Percentiles rank a stretch among this genome's conserved stretches.
Evolutionary conservation across 1,140 invertebrate genomes (phyloP).

Genomic region (Drosophila hydei): DNA sequence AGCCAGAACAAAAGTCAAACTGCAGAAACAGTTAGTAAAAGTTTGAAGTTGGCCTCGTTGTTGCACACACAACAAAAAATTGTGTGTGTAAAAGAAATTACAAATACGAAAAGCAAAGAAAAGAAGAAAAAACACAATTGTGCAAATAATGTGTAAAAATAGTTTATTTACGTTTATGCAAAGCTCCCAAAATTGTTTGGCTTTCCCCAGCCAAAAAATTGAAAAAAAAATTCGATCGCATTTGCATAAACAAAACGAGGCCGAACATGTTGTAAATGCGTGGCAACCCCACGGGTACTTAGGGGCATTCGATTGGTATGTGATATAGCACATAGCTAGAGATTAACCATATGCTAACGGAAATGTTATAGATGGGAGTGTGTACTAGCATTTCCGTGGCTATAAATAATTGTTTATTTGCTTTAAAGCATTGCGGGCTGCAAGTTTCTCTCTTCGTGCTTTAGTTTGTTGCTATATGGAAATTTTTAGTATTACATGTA

Average conservation of each 20-base stretch:
- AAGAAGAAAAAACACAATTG: constrained; percentile 10
- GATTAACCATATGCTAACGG: constrained; percentile 74
- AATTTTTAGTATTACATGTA: neutral
- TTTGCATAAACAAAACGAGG: constrained; percentile 75
- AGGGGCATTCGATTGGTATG: constrained; percentile 7
- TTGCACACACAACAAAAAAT: constrained; percentile 37
- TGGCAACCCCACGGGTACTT: constrained; percentile 10
- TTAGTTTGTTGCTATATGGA: too few species aligned
- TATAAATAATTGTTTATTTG: constrained; percentile 63
- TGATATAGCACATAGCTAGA: constrained; percentile 29
- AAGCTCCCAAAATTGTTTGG: constrained; percentile 61
- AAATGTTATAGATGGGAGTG: constrained; percentile 43
- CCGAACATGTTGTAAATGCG: constrained; percentile 42
- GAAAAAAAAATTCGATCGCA: constrained; percentile 19
- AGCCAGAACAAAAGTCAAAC: constrained; percentile 2
- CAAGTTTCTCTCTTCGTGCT: too few species aligned
- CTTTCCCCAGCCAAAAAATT: constrained; percentile 30
- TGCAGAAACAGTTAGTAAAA: constrained; percentile 26
- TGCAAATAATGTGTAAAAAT: constrained; percentile 53
- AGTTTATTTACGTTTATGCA: constrained; percentile 67
- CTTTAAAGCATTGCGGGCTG: constrained; percentile 6
- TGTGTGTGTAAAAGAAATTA: constrained; percentile 37
- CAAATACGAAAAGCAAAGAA: constrained; percentile 33
- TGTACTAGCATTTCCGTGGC: constrained; percentile 49
- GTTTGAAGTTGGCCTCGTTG: constrained; percentile 57